Base-by-base conservation (phyloP, 2,113 vertebrate species). In the Motacilla alba region DNA sequence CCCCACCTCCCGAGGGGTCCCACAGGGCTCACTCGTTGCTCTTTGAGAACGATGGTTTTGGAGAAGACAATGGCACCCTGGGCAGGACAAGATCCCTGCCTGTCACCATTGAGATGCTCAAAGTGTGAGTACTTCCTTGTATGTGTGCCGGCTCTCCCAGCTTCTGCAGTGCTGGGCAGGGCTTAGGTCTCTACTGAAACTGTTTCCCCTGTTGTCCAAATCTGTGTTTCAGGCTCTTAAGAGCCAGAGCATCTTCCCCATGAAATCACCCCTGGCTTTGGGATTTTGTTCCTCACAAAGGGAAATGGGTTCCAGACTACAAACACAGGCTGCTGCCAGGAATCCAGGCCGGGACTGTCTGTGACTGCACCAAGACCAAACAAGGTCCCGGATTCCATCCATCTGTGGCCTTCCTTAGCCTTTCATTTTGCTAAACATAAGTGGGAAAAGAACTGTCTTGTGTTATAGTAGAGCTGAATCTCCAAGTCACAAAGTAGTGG, bases 51-150 rank as follows among this genome's bases (percentile, higher is more conserved):
- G 98, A 98, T 6, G 97, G 93, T n/a, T 97, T 97, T 1, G 98
- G 98, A 41, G 99, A 99, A 59, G 98, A 99, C 89, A 97, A 31
- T 6, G 93, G 97, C 46, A 97, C 89, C 28, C 84, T 98, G 77
- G 98, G 95, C 10, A 97, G 99, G 26, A 98, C 98, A 3, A 98
- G 98, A 31, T 99, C 99, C 21, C 98, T 99, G 91, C 99, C 99
- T 14, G 97, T 99, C 97, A 99, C 99, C 97, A 99, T 99, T 35
- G 99, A 99, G 94, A 98, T 99, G 92, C 98, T 99, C 26, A 99
- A 99, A 98, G 98, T 99, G 99, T 99, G 97, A 99, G 99, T 99
- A 60, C 26, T 43, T 52, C 30, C 30, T 13, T 16, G n/a, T 17
- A 9, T 0, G 15, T n/a, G 75, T 11, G 44, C 47, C 0, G 0